A percentile compares a stretch with the other conserved stretches of the same genome.
phyloP scores from a whole-genome alignment of 2,797 vertebrate genomes.

The Cynopterus sphinx region DNA sequence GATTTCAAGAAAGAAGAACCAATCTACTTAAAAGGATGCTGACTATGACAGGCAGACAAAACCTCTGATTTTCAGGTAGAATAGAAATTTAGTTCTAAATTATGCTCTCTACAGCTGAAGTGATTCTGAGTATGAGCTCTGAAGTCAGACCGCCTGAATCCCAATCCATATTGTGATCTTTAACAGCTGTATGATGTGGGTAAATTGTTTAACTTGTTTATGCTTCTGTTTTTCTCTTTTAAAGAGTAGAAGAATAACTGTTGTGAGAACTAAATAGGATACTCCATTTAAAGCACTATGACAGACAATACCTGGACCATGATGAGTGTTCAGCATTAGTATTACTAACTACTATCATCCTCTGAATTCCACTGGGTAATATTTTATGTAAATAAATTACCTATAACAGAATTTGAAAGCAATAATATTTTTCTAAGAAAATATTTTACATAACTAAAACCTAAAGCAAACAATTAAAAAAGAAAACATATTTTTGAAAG shows the following conservation, averaged over 20 bases:
- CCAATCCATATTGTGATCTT: background rate
- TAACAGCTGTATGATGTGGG: background rate
- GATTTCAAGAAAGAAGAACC: conserved; percentile 19
- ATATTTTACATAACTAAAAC: conserved; percentile 8
- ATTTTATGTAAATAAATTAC: background rate
- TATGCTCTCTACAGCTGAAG: background rate
- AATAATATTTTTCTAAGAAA: background rate
- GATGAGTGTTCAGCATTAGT: background rate
- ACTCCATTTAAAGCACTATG: background rate
- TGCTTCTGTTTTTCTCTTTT: background rate
- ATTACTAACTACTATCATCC: background rate
- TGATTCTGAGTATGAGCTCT: background rate
- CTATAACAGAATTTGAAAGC: background rate
- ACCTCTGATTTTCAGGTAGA: background rate
- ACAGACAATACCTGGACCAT: background rate
- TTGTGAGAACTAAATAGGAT: background rate
- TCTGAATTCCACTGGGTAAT: background rate
- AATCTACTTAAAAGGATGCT: background rate
- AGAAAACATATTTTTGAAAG: background rate
- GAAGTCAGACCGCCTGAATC: background rate
- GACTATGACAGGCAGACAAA: background rate
- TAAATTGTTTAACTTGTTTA: background rate
- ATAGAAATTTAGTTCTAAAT: conserved; percentile 20
- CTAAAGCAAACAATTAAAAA: background rate
- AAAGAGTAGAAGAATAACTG: background rate